Percentiles rank a stretch among this genome's conserved stretches.
phyloP scores from a whole-genome alignment of 1,140 invertebrate genomes.

The Nasonia giraulti region DNA sequence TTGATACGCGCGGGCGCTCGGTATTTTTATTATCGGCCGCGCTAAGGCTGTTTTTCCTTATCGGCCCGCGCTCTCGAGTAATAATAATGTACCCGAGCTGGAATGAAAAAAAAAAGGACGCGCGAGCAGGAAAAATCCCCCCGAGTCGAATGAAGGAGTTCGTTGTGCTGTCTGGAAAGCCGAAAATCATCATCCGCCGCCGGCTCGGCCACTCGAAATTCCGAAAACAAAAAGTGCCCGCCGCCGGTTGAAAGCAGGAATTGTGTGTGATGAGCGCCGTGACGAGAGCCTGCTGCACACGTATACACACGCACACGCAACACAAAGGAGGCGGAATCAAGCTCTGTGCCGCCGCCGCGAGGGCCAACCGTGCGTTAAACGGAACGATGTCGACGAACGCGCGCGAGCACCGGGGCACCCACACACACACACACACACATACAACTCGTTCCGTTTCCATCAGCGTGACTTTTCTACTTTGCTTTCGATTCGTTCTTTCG shows the following conservation, averaged over 20 bases:
- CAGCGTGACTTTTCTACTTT: slow-evolving; percentile 30
- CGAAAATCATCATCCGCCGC: too few species aligned
- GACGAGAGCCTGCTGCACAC: slow-evolving; percentile 9
- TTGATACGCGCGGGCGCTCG: neutral
- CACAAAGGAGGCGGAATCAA: slow-evolving; percentile 49
- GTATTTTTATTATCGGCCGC: neutral
- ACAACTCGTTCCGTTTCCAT: slow-evolving; percentile 26
- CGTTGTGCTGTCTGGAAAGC: too few species aligned
- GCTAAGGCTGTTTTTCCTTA: neutral
- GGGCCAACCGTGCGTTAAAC: slow-evolving; percentile 47
- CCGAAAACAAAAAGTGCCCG: neutral
- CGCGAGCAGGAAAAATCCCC: too few species aligned
- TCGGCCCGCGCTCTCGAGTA: neutral
- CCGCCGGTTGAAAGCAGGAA: neutral
- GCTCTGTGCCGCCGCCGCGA: slow-evolving; percentile 12
- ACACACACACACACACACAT: too few species aligned
- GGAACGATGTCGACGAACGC: slow-evolving; percentile 46
- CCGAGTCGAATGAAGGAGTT: too few species aligned
- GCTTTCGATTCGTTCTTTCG: neutral
- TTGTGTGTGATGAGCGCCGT: neutral
- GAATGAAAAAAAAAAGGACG: too few species aligned
- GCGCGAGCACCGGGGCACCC: neutral
- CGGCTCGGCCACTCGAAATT: neutral
- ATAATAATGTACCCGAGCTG: too few species aligned
- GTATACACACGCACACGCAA: too few species aligned